Conservation (phyloP, 2,888 invertebrate species). For the Drosophila melanosoma region DNA sequence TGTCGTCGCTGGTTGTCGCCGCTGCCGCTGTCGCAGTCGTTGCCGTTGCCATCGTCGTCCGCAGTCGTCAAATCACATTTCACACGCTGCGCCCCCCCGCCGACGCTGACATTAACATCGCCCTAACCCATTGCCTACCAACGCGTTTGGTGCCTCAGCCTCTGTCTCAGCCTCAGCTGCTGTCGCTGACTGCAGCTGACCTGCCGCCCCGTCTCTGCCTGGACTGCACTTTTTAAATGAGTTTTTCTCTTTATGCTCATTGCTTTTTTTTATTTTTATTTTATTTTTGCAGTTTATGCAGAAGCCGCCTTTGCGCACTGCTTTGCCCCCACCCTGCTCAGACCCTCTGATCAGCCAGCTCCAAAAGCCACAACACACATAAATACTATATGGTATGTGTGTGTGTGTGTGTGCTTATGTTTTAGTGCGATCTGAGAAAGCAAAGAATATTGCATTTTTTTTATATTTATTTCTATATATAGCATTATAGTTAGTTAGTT, state of each 20-base stretch:
- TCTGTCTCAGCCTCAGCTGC: background rate
- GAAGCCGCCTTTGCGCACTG: conserved; percentile 20
- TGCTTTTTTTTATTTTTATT: conserved; percentile 11
- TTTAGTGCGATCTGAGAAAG: conserved; percentile 49
- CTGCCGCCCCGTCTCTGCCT: conserved; percentile 32
- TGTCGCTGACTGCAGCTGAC: conserved; percentile 32
- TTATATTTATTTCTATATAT: background rate
- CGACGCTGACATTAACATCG: conserved; percentile 29
- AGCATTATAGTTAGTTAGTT: background rate
- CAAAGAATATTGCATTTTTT: background rate
- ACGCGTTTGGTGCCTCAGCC: conserved; percentile 16
- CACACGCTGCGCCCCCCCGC: conserved; percentile 46
- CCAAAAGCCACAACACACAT: conserved; percentile 35
- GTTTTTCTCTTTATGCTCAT: conserved; percentile 22
- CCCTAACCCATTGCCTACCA: conserved; percentile 38
- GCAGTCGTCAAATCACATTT: conserved; percentile 63
- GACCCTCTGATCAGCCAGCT: conserved; percentile 15
- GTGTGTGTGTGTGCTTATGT: conserved; percentile 9
- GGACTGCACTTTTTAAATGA: conserved; percentile 40
- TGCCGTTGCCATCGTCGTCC: conserved; percentile 30
- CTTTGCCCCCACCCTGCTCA: background rate
- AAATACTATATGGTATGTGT: background rate
- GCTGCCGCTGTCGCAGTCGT: conserved; percentile 39
- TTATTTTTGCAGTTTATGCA: conserved; percentile 40
- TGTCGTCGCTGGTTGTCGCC: conserved; percentile 86